phyloP scores from a whole-genome alignment of 2,797 vertebrate species.

The Denticeps clupeoides region DNA sequence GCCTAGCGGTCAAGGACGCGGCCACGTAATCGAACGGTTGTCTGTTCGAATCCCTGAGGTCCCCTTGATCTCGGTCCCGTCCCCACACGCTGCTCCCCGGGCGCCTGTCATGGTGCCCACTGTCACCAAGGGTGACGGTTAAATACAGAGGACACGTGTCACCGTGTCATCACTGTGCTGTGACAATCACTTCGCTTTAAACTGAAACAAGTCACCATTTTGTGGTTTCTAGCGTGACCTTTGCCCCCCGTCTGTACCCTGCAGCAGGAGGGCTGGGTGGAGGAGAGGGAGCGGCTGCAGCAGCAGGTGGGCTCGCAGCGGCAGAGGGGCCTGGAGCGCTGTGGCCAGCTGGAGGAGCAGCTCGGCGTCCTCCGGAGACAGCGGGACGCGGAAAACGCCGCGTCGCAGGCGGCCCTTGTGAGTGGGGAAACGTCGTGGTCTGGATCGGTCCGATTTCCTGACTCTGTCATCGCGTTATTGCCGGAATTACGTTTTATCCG shows the following conservation, averaged over 20 bases:
- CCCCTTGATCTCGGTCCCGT: too few relatives aligned
- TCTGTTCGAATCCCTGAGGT: too few relatives aligned
- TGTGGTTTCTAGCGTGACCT: constrained; percentile 1
- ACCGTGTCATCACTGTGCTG: too few relatives aligned
- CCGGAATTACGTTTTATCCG: neutral
- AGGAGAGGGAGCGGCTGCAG: constrained; percentile 56
- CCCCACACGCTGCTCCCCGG: too few relatives aligned
- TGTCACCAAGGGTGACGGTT: too few relatives aligned
- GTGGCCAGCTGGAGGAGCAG: constrained; percentile 55
- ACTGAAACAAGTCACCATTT: too few relatives aligned
- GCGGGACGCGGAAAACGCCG: constrained; percentile 47
- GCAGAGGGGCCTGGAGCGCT: constrained; percentile 53
- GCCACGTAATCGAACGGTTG: too few relatives aligned
- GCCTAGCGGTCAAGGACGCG: too few relatives aligned
- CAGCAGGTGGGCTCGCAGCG: constrained; percentile 59
- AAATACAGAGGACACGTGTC: too few relatives aligned
- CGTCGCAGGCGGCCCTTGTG: constrained; percentile 52
- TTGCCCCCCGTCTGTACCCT: constrained; percentile 1
- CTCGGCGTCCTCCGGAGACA: constrained; percentile 53
- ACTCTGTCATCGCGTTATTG: neutral
- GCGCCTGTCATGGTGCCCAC: too few relatives aligned
- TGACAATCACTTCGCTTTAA: too few relatives aligned
- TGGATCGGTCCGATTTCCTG: neutral
- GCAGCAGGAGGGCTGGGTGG: constrained; percentile 52
- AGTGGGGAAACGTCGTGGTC: constrained; percentile 26